Evolutionary conservation across 2,888 invertebrate species (phyloP).

Genomic region (Ecdyonurus torrentis): DNA sequence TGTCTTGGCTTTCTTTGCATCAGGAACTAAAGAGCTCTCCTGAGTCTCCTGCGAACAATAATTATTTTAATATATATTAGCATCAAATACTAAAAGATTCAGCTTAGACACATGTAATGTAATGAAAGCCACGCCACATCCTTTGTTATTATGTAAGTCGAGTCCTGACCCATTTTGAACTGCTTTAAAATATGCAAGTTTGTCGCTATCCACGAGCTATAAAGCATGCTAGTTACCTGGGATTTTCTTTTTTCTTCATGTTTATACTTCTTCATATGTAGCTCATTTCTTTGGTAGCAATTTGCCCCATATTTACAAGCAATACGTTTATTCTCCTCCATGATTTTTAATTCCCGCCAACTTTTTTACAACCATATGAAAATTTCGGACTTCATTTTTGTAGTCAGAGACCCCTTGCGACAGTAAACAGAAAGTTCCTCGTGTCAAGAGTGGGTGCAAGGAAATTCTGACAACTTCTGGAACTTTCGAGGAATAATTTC

Average conservation of each 20-base stretch:
- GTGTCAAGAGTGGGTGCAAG: neutral
- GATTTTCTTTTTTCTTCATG: constrained; percentile 45
- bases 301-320: constrained; percentile 59
- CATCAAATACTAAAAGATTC: constrained; percentile 6
- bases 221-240: too few relatives aligned
- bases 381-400: neutral
- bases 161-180: too few relatives aligned
- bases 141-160: too few relatives aligned
- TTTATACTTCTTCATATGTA: constrained; percentile 55
- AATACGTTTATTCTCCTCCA: constrained; percentile 27
- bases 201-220: too few relatives aligned
- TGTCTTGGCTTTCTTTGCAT: constrained; percentile 9
- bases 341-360: neutral
- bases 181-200: too few relatives aligned
- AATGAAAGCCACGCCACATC: too few relatives aligned
- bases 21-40: neutral
- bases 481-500: neutral
- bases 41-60: neutral
- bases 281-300: constrained; percentile 68
- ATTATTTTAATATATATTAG: neutral
- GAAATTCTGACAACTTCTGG: neutral
- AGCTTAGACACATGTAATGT: too few relatives aligned
- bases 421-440: neutral
- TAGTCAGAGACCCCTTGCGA: neutral
- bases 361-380: neutral